Conservation (phyloP, 2,113 vertebrate genomes). For the Pionites leucogaster region DNA sequence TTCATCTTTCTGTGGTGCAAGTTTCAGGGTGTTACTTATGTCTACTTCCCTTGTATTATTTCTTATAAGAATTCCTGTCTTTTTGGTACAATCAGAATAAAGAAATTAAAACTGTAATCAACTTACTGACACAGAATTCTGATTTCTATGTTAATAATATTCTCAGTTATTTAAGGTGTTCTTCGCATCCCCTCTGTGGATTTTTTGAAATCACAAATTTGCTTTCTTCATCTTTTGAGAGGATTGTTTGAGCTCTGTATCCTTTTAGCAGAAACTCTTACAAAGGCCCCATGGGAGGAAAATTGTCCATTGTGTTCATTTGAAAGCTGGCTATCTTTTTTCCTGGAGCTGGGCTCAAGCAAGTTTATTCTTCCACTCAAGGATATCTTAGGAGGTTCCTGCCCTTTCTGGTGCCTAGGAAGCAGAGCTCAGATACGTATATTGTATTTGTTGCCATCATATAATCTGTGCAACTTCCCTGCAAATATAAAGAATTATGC, state of each 20-base stretch:
- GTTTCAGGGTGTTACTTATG: neutral
- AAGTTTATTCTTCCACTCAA: constrained; percentile 55
- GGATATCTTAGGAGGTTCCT: constrained; percentile 58
- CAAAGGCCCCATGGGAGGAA: constrained; percentile 24
- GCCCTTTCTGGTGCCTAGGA: constrained; percentile 24
- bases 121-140: neutral
- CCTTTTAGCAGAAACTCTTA: constrained; percentile 26
- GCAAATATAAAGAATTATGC: neutral
- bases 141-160: neutral
- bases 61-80: neutral
- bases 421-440: constrained; percentile 27
- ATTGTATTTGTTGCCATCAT: constrained; percentile 40
- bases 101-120: neutral
- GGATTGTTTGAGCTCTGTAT: constrained; percentile 6
- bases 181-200: neutral
- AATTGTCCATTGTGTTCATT: constrained; percentile 47
- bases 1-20: neutral
- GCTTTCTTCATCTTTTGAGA: neutral
- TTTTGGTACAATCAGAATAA: neutral
- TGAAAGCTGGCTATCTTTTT: constrained; percentile 44
- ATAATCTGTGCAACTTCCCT: constrained; percentile 49
- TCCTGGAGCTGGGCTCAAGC: constrained; percentile 20
- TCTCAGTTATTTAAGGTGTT: neutral
- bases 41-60: neutral
- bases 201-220: constrained; percentile 1